A percentile compares a stretch with the other conserved stretches of the same genome.
Conservation (phyloP, 2,113 vertebrate genomes). For the Coracopsis vasa region DNA sequence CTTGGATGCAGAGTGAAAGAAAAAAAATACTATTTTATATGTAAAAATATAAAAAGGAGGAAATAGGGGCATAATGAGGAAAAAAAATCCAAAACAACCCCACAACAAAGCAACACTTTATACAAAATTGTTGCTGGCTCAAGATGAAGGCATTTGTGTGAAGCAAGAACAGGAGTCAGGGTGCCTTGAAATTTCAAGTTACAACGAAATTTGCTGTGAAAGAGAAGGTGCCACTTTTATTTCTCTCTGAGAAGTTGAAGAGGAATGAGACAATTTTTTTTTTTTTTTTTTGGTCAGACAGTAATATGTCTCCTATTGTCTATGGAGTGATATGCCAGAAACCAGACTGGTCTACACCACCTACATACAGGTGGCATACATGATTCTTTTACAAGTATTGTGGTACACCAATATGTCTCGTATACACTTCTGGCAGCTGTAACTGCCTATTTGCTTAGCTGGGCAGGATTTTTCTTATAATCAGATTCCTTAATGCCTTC, state of each 20-base stretch:
- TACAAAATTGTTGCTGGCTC: neutral
- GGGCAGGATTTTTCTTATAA: neutral
- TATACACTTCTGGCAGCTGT: neutral
- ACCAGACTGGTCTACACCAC: neutral
- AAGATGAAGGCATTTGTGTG: neutral
- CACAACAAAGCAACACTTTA: neutral
- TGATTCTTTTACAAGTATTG: neutral
- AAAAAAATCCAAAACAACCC: neutral
- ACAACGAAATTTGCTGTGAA: neutral
- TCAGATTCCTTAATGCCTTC: neutral
- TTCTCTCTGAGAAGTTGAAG: neutral
- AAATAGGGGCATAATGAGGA: neutral
- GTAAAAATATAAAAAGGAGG: neutral
- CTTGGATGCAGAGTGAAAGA: neutral
- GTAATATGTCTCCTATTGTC: neutral
- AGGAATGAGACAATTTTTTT: neutral
- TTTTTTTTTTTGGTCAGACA: neutral
- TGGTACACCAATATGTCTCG: accelerated
- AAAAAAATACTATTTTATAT: neutral
- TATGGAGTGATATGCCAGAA: neutral
- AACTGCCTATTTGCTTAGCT: neutral
- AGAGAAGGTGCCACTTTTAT: neutral
- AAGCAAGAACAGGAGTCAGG: neutral
- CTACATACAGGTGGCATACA: neutral
- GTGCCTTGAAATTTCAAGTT: neutral